Conservation (phyloP, 2,888 invertebrate species). For the Lepidonotus clava region DNA sequence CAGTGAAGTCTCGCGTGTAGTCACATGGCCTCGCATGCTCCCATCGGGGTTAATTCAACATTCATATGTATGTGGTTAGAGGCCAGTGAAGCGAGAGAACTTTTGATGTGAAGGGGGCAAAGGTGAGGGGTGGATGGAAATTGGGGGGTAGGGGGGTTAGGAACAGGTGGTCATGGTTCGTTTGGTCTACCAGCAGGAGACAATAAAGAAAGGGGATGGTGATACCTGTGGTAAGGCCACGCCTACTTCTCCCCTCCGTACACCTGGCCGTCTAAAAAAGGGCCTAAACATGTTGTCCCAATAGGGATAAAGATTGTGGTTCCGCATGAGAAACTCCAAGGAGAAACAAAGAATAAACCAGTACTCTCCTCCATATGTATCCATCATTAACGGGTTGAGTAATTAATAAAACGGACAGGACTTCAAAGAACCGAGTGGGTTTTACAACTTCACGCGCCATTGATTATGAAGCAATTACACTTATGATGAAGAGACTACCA, state of each 20-base stretch:
- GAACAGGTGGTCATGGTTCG: constrained; percentile 24
- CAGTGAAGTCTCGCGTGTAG: constrained; percentile 13
- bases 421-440: constrained; percentile 9
- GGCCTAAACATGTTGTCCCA: constrained; percentile 2
- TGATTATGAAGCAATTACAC: not conserved
- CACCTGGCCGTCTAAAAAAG: not conserved
- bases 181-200: not conserved
- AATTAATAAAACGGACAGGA: too few species aligned
- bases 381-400: not conserved
- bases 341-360: not conserved
- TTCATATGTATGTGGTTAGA: constrained; percentile 28
- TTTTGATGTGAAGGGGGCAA: constrained; percentile 3
- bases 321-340: not conserved
- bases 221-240: not conserved
- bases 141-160: not conserved
- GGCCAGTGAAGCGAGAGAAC: not conserved
- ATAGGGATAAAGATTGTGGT: not conserved
- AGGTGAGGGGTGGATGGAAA: not conserved
- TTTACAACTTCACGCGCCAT: constrained; percentile 8
- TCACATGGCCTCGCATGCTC: constrained; percentile 2
- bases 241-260: not conserved
- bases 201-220: not conserved
- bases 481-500: not conserved
- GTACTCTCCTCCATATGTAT: not conserved
- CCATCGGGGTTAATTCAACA: not conserved